These are phyloP conservation scores for Andrena chrysosceles DNA, from an alignment of 2,888 invertebrate species.

Conservation along the genomic window DNA sequence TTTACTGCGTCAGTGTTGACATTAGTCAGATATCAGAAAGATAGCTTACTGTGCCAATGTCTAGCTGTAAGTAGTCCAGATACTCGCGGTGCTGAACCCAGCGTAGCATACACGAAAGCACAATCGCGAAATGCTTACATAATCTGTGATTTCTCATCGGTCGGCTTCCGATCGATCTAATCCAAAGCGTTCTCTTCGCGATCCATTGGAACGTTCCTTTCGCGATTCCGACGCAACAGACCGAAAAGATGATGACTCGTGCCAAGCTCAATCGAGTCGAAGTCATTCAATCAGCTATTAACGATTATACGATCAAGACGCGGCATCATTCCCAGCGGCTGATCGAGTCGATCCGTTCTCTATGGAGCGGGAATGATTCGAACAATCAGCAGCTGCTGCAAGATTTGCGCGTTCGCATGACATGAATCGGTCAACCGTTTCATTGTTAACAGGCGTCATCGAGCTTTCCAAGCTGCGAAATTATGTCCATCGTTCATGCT, in stretches of 20 bases:
- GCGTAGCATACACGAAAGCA: no score
- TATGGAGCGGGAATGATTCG: not conserved
- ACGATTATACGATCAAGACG: slow-evolving; percentile 25
- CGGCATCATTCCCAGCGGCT: slow-evolving; percentile 14
- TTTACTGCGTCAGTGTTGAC: no score
- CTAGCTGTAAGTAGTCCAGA: no score
- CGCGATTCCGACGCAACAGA: not conserved
- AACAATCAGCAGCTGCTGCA: slow-evolving; percentile 43
- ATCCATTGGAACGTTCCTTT: not conserved
- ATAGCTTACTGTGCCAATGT: no score
- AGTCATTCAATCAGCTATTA: slow-evolving; percentile 37
- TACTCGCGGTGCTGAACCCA: no score
- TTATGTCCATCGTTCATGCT: not conserved
- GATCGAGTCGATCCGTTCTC: slow-evolving; percentile 10
- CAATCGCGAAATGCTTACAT: not conserved
- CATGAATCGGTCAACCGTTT: slow-evolving; percentile 11
- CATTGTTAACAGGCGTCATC: not conserved
- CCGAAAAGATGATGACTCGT: not conserved
- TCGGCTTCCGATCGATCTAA: not conserved
- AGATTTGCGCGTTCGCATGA: slow-evolving; percentile 3
- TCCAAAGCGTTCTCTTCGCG: not conserved
- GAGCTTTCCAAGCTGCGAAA: slow-evolving; percentile 4
- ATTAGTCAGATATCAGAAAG: no score
- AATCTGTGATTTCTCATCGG: slow-evolving; percentile 6
- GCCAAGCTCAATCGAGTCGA: slow-evolving; percentile 5